Percentiles rank a stretch among this genome's conserved stretches.
phyloP scores from a whole-genome alignment of 1,140 invertebrate genomes.

The Drosophila takahashii region DNA sequence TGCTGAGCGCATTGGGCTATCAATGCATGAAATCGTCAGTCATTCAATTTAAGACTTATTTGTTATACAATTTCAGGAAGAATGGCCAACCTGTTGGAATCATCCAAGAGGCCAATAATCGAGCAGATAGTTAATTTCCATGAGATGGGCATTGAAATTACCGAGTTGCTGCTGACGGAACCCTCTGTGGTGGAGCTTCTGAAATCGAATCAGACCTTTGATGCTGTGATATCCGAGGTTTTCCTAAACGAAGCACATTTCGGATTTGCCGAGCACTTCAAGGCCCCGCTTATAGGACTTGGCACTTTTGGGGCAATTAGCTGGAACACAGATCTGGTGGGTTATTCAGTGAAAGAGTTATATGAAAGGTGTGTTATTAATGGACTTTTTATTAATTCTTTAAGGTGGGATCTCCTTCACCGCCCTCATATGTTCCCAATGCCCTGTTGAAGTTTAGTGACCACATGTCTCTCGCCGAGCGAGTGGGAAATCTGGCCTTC shows the following conservation, averaged over 20 bases:
- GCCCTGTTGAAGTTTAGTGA: conserved; percentile 70
- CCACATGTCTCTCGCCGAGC: conserved; percentile 85
- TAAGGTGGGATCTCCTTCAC: conserved; percentile 80
- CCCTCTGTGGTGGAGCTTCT: conserved; percentile 41
- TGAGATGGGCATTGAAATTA: conserved; percentile 64
- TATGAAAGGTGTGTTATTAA: background rate
- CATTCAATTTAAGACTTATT: background rate
- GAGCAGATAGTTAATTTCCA: conserved; percentile 61
- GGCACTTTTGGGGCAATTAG: conserved; percentile 75
- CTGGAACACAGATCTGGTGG: conserved; percentile 76
- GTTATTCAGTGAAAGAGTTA: conserved; percentile 64
- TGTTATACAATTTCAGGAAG: conserved; percentile 7
- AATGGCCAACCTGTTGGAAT: conserved; percentile 45
- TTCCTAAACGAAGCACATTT: conserved; percentile 76
- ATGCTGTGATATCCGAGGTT: conserved; percentile 77
- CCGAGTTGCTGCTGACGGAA: conserved; percentile 55
- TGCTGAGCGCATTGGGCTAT: background rate
- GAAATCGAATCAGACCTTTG: conserved; percentile 70
- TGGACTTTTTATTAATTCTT: background rate
- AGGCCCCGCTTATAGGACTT: conserved; percentile 78
- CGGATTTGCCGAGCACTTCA: conserved; percentile 76
- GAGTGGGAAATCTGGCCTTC: conserved; percentile 83
- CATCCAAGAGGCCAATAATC: conserved; percentile 44
- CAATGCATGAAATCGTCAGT: background rate
- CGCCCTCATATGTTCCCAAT: conserved; percentile 83